phyloP scores from a whole-genome alignment of 2,888 invertebrate species.

The Microctonus aethiopoides region DNA sequence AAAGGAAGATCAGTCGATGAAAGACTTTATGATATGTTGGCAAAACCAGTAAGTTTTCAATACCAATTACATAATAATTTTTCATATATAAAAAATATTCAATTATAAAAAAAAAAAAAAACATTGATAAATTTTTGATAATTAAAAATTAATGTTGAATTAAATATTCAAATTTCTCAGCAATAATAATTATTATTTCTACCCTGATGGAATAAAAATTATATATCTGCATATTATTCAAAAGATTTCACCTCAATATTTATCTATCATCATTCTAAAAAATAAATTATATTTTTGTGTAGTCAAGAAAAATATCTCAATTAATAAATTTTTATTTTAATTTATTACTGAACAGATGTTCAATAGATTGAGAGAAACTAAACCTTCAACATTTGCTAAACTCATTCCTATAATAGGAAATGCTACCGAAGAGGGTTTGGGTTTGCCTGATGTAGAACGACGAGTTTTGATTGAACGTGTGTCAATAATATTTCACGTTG shows the following conservation, averaged over 20 bases:
- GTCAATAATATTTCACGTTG: constrained; percentile 73
- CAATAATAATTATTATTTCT: too few species aligned
- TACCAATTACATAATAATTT: not conserved
- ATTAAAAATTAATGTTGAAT: too few species aligned
- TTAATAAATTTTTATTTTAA: not conserved
- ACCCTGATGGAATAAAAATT: too few species aligned
- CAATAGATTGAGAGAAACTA: constrained; percentile 70
- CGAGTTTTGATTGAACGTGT: constrained; percentile 68
- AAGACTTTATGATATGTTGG: constrained; percentile 73
- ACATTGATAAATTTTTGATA: too few species aligned
- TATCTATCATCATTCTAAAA: too few species aligned
- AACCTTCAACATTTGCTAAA: constrained; percentile 72
- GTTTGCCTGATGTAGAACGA: constrained; percentile 66
- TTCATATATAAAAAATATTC: too few species aligned
- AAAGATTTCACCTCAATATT: too few species aligned
- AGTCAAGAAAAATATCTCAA: too few species aligned
- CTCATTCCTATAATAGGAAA: constrained; percentile 76
- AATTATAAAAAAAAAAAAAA: too few species aligned
- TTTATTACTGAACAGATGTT: constrained; percentile 70
- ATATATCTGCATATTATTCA: too few species aligned
- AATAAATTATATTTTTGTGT: too few species aligned
- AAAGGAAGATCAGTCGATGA: constrained; percentile 75
- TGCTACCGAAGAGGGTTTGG: constrained; percentile 70
- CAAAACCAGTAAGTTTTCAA: constrained; percentile 68
- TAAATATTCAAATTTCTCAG: too few species aligned